Evolutionary conservation across 2,113 vertebrate genomes (phyloP).

Genomic region (Myotis yumanensis): DNA sequence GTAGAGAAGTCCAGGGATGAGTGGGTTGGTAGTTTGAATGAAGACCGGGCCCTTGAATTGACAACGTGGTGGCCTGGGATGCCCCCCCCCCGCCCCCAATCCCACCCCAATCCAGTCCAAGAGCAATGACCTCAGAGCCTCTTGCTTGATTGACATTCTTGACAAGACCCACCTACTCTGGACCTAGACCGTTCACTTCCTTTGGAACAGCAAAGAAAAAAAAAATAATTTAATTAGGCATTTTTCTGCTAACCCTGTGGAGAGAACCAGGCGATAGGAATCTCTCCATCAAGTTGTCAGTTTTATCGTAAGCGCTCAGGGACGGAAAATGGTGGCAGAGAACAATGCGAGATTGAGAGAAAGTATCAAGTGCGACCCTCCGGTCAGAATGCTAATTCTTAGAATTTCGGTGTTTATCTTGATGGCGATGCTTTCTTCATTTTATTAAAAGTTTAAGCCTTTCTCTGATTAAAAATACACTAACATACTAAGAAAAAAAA

Average conservation of each 20-base stretch:
- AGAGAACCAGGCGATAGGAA: constrained; percentile 55
- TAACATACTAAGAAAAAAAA: constrained; percentile 75
- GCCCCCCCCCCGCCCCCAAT: background rate
- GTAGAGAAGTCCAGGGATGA: background rate
- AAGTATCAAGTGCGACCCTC: constrained; percentile 55
- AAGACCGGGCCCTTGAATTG: background rate
- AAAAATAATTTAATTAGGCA: constrained; percentile 65
- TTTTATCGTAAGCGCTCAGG: constrained; percentile 66
- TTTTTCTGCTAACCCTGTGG: constrained; percentile 26
- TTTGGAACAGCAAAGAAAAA: constrained; percentile 57
- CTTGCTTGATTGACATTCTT: constrained; percentile 5
- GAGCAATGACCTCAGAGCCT: background rate
- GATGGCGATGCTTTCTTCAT: constrained; percentile 36
- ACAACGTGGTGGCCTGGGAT: background rate
- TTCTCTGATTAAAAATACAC: constrained; percentile 72
- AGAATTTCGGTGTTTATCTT: constrained; percentile 37
- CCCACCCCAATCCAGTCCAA: background rate
- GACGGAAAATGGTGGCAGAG: constrained; percentile 56
- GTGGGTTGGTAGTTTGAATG: background rate
- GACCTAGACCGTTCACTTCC: constrained; percentile 48
- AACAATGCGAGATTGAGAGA: constrained; percentile 56
- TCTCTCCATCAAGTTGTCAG: constrained; percentile 68
- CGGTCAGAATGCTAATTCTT: constrained; percentile 65
- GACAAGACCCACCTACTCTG: constrained; percentile 9
- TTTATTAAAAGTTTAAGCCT: constrained; percentile 68